phyloP scores from a whole-genome alignment of 2,113 vertebrate genomes.

The Python bivittatus region DNA sequence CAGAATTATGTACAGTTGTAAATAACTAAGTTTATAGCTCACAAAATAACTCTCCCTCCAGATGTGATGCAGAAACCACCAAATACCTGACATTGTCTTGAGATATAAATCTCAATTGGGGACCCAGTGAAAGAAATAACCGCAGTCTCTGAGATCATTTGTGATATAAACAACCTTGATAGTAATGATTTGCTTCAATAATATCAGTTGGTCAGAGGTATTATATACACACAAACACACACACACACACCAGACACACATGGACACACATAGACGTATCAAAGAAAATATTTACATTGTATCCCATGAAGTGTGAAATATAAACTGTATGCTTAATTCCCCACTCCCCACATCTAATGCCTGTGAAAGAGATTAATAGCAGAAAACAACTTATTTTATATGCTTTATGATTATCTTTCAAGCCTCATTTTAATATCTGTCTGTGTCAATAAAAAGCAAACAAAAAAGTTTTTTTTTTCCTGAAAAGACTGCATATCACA shows the following conservation, averaged over 20 bases:
- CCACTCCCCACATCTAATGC: background rate
- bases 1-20: constrained; percentile 18
- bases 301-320: background rate
- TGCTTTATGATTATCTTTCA: background rate
- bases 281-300: constrained; percentile 7
- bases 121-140: constrained; percentile 43
- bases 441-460: background rate
- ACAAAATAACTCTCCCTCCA: constrained; percentile 36
- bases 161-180: constrained; percentile 27
- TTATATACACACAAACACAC: background rate
- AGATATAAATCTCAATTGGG: constrained; percentile 43
- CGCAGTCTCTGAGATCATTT: constrained; percentile 18
- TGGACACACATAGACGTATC: background rate
- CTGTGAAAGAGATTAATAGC: background rate
- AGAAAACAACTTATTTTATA: background rate
- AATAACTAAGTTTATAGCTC: constrained; percentile 44
- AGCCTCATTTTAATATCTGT: background rate
- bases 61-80: background rate
- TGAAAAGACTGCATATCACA: background rate
- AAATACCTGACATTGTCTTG: constrained; percentile 19
- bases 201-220: background rate
- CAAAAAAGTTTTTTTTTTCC: background rate
- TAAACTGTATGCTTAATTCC: background rate
- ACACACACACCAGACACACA: background rate
- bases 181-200: constrained; percentile 8